These are phyloP conservation scores for Cheilosia scutellata DNA, from an alignment of 2,888 invertebrate genomes.

Conservation along the genomic window DNA sequence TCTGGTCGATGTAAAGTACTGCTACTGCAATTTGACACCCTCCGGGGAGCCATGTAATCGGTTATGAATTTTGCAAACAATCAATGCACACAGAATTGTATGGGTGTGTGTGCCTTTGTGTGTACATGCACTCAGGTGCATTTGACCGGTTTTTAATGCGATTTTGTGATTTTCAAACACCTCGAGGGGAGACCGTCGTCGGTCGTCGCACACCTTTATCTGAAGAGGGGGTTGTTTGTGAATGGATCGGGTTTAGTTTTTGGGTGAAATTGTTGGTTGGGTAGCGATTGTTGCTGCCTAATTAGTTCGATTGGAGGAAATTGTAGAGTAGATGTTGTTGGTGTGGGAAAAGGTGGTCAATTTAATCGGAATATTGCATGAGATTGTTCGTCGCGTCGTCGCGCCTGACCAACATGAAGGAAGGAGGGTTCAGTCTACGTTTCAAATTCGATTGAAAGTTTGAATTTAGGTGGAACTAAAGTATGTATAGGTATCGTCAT, in stretches of 20 bases:
- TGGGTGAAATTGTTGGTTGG: slow-evolving; percentile 49
- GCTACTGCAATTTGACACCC: slow-evolving; percentile 58
- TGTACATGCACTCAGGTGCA: slow-evolving; percentile 27
- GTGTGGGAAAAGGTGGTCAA: slow-evolving; percentile 33
- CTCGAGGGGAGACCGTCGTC: neutral
- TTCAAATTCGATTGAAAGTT: too few relatives aligned
- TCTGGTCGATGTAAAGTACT: slow-evolving; percentile 59
- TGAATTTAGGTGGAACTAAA: too few relatives aligned
- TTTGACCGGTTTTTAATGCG: slow-evolving; percentile 51
- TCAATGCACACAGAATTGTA: slow-evolving; percentile 46
- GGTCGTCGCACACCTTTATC: neutral
- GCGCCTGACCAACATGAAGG: too few relatives aligned
- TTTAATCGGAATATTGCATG: neutral
- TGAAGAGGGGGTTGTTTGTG: neutral
- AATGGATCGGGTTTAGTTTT: slow-evolving; percentile 43
- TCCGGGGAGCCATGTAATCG: slow-evolving; percentile 65
- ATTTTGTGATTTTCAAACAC: slow-evolving; percentile 35
- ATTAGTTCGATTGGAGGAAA: slow-evolving; percentile 45
- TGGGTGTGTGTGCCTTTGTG: neutral
- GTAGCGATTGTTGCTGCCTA: slow-evolving; percentile 53
- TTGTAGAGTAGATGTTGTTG: neutral
- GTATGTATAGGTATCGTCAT: too few relatives aligned
- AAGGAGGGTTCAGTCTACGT: too few relatives aligned
- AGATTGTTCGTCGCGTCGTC: too few relatives aligned
- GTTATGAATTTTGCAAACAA: slow-evolving; percentile 72